These are phyloP conservation scores for Glaucidium brasilianum DNA, from an alignment of 2,113 vertebrate genomes.

Conservation along the genomic window DNA sequence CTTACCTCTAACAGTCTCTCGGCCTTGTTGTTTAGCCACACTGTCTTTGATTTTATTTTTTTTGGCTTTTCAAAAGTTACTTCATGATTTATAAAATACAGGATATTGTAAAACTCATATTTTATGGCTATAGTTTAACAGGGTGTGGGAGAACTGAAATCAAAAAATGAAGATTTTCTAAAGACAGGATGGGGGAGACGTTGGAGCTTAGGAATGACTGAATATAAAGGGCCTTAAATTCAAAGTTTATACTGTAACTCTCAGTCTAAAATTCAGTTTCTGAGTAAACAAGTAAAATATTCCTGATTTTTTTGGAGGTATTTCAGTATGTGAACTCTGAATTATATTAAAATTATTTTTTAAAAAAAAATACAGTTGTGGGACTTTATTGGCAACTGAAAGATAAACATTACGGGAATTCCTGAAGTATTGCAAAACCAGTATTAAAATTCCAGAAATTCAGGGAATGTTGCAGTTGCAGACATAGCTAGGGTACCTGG, in stretches of 20 bases:
- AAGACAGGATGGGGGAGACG: background rate
- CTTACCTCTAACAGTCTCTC: background rate
- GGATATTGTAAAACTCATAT: background rate
- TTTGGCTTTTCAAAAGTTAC: background rate
- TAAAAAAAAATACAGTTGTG: background rate
- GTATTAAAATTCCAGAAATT: background rate
- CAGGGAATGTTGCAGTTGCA: background rate
- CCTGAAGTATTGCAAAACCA: background rate
- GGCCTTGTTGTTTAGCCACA: background rate
- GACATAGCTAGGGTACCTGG: background rate
- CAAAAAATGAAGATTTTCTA: background rate
- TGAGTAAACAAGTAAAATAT: background rate
- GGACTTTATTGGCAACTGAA: background rate
- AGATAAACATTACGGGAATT: background rate
- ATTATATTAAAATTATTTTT: background rate
- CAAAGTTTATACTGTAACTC: background rate
- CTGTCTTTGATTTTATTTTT: background rate
- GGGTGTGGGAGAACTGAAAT: background rate
- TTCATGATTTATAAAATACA: slow-evolving; percentile 22
- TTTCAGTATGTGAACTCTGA: background rate
- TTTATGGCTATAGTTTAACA: background rate
- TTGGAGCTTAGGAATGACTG: background rate
- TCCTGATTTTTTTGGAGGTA: background rate
- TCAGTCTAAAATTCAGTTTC: background rate
- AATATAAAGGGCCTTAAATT: background rate